These are phyloP conservation scores for Oreochromis niloticus DNA, from an alignment of 2,113 vertebrate species.

Conservation along the genomic window DNA sequence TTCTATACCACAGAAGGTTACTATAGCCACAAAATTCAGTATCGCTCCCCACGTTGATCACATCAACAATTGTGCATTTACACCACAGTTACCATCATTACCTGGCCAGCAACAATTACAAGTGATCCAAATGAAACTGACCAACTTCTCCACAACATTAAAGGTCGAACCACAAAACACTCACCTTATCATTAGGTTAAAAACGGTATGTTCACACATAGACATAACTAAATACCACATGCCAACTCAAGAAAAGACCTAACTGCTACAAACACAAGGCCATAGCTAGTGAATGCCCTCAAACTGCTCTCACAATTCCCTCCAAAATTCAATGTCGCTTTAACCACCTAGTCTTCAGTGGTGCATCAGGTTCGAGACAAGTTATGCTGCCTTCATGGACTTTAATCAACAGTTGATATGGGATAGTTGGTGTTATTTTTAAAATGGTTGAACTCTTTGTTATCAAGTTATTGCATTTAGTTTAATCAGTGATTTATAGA, in stretches of 20 bases:
- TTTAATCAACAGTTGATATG: not conserved
- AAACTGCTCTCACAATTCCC: not conserved
- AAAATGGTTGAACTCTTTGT: not conserved
- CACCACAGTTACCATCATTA: not conserved
- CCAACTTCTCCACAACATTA: not conserved
- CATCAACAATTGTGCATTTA: not conserved
- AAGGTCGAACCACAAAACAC: not conserved
- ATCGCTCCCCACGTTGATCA: not conserved
- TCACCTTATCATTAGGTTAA: not conserved
- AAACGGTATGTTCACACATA: not conserved
- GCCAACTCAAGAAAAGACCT: not conserved
- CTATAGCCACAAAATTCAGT: not conserved
- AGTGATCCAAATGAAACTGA: not conserved
- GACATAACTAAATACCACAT: not conserved
- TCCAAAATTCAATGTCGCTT: not conserved
- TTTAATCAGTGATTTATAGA: not conserved
- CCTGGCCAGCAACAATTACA: not conserved
- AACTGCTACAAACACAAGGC: not conserved
- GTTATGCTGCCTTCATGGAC: not conserved
- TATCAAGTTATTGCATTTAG: not conserved
- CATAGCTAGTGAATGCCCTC: not conserved
- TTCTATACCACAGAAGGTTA: not conserved
- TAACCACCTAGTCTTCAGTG: not conserved
- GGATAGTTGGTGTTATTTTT: not conserved
- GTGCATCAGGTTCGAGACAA: not conserved